Evolutionary conservation across 2,888 invertebrate species (phyloP), one percentile per base, ranked within the genome.

Genomic region (Andrena flavipes): DNA sequence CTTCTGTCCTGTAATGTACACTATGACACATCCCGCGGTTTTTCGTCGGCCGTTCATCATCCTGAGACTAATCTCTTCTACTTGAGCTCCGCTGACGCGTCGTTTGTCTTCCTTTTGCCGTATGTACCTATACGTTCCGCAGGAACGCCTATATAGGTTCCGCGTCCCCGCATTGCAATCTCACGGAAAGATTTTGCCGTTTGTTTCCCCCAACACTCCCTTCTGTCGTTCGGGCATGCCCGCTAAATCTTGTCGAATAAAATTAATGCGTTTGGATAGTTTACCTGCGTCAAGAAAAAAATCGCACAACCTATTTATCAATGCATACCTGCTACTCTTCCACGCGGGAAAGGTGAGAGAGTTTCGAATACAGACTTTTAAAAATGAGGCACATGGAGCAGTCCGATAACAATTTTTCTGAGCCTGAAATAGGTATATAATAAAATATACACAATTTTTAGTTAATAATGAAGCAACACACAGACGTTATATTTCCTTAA

Each of bases 41-140:
- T 87, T 89, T 87, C 88, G 85, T 80, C 72, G 84, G 59, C 82
- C 82, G 84, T 90, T 88, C 86, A 87, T 89, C 87, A 89, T 89
- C 86, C 86, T 79, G 71, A 84, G 87, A 89, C 88, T 91, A 91
- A 91, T 91, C 90, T 90, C 87, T 90, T 91, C 90, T 90, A 89
- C 88, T 88, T 84, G 86, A 85, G 74, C 81, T 82, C 79, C 80
- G 82, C 81, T 84, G 87, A 85, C 86, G 85, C 87, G 82, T 89
- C 89, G 85, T 89, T 90, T 90, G 86, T 89, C 84, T 87, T 87
- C 81, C 83, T 82, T 81, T 84, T 86, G 76, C 74, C 63, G 51
- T 80, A 62, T 60, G 33, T 54, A 79, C 49, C 23, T 59, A 67
- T 63, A 69, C 42, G 51, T 42, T 56, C 23, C 69, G 33, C 42